A percentile compares a stretch with the other conserved stretches of the same genome.
Evolutionary conservation across 2,797 vertebrate species (phyloP).

Genomic region (Hydrocynus forskahlii): DNA sequence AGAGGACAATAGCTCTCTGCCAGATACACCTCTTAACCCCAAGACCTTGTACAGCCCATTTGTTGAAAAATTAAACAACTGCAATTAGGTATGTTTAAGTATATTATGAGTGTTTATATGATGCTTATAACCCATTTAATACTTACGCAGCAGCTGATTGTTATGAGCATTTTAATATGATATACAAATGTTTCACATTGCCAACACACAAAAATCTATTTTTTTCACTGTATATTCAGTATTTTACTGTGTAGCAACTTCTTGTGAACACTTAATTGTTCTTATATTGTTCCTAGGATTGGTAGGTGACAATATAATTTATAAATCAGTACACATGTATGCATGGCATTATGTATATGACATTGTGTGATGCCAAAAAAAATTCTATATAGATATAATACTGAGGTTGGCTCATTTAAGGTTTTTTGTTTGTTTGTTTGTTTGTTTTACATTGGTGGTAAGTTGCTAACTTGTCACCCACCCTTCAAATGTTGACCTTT

Average conservation of each 20-base stretch:
- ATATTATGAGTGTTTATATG: slow-evolving; percentile 36
- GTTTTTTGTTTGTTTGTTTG: background rate
- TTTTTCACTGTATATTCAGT: background rate
- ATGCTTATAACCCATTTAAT: slow-evolving; percentile 34
- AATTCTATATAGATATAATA: background rate
- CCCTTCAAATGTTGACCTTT: slow-evolving; percentile 77
- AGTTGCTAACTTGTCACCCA: slow-evolving; percentile 77
- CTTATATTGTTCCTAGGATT: background rate
- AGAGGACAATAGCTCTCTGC: slow-evolving; percentile 44
- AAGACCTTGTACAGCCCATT: background rate
- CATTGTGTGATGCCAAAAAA: background rate
- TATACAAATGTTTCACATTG: background rate
- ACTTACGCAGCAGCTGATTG: background rate
- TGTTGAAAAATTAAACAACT: background rate
- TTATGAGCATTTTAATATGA: slow-evolving; percentile 11
- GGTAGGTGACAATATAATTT: background rate
- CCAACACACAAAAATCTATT: background rate
- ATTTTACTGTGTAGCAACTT: too few relatives aligned
- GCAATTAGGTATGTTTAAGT: slow-evolving; percentile 13
- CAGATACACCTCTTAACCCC: background rate
- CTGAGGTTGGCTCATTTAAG: slow-evolving; percentile 4
- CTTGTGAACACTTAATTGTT: background rate
- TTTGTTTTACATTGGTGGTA: slow-evolving; percentile 60
- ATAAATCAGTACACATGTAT: background rate
- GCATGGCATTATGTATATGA: background rate